Evolutionary conservation across 2,113 vertebrate species (phyloP).

Genomic region (Cercocebus atys): DNA sequence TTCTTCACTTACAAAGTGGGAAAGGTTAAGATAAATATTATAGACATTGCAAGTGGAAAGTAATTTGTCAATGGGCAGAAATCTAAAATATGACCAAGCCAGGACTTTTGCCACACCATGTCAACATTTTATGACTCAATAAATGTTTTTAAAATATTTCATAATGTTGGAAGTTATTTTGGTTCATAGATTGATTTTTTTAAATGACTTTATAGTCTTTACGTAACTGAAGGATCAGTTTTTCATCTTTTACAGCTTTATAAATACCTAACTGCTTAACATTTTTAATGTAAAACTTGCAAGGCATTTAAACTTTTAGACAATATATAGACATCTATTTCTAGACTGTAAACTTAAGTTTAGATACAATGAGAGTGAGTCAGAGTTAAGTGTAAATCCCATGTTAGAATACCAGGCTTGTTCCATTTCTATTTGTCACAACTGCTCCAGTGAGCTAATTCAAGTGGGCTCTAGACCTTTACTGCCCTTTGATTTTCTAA

Average conservation of each 20-base stretch:
- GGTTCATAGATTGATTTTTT: background rate
- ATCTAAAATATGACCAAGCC: background rate
- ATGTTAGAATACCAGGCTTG: background rate
- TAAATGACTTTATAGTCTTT: background rate
- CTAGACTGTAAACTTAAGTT: constrained; percentile 26
- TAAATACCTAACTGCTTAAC: background rate
- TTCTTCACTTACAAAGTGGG: background rate
- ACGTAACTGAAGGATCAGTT: background rate
- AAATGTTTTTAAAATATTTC: background rate
- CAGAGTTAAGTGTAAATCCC: background rate
- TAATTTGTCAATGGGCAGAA: background rate
- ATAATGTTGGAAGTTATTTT: background rate
- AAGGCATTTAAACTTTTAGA: background rate
- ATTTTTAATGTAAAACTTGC: background rate
- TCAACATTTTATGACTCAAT: background rate
- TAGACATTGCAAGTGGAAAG: background rate
- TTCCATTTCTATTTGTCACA: background rate
- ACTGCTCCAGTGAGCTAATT: background rate
- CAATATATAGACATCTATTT: background rate
- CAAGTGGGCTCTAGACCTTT: background rate
- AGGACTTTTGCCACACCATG: background rate
- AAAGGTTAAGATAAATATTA: background rate
- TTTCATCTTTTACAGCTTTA: background rate
- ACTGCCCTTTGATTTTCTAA: background rate
- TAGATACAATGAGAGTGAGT: background rate